Conservation (phyloP, 2,797 vertebrate species). For the Poeciliopsis paucimaculata region DNA sequence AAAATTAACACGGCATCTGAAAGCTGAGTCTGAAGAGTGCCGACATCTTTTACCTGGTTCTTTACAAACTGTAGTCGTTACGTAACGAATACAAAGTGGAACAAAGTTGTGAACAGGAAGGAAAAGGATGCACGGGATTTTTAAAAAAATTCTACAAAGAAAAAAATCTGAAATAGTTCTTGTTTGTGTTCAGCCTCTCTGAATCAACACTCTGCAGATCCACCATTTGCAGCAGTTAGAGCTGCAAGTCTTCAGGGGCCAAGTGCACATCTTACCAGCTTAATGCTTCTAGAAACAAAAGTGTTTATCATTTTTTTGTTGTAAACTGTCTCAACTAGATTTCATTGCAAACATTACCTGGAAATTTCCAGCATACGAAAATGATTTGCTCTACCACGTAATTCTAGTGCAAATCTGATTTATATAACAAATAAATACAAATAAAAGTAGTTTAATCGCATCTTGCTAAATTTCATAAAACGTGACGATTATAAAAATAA, state of each 20-base stretch:
- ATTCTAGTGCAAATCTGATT: neutral
- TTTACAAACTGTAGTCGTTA: neutral
- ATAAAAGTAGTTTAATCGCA: too few relatives aligned
- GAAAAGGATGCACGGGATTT: neutral
- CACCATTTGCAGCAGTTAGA: neutral
- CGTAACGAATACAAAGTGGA: neutral
- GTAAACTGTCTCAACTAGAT: neutral
- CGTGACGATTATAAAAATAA: neutral
- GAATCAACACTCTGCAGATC: neutral
- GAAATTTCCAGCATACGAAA: neutral
- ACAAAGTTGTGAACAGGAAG: neutral
- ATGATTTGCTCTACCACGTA: neutral
- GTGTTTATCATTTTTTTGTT: neutral
- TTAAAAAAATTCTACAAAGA: too few relatives aligned
- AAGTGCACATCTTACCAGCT: neutral
- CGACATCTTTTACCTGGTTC: neutral
- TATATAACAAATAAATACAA: neutral
- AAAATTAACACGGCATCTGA: conserved; percentile 9
- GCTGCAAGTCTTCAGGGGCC: neutral
- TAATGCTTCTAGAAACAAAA: neutral
- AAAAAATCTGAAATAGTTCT: neutral
- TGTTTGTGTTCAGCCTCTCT: neutral
- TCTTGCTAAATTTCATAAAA: neutral
- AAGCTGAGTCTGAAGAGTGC: neutral
- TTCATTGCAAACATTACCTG: neutral